Evolutionary conservation across 2,113 vertebrate species (phyloP).

Genomic region (Salvelinus sp.): DNA sequence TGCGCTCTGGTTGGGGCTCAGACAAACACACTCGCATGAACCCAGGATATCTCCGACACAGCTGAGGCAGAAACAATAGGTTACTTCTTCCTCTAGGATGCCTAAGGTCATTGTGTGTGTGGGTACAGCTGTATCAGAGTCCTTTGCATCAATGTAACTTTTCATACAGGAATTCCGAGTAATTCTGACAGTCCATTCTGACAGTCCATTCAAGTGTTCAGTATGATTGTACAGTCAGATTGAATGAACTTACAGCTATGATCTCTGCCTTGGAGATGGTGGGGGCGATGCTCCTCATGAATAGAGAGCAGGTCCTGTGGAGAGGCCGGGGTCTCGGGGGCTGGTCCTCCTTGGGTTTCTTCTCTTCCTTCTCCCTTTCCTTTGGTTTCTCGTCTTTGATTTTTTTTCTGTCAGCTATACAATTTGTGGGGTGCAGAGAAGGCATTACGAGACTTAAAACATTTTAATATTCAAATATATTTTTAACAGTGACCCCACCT

Average conservation of each 20-base stretch:
- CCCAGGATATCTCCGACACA: slow-evolving; percentile 86
- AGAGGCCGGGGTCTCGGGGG: slow-evolving; percentile 82
- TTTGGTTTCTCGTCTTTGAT: slow-evolving; percentile 62
- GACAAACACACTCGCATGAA: slow-evolving; percentile 90
- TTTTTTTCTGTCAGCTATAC: slow-evolving; percentile 39
- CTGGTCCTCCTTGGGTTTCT: slow-evolving; percentile 76
- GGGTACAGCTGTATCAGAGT: too few relatives aligned
- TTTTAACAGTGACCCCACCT: background rate
- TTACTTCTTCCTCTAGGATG: background rate
- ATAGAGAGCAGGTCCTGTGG: slow-evolving; percentile 89
- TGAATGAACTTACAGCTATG: slow-evolving; percentile 79
- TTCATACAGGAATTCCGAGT: background rate
- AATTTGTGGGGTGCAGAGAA: background rate
- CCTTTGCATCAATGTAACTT: too few relatives aligned
- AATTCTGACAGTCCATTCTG: background rate
- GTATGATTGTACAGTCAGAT: background rate
- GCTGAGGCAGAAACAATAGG: slow-evolving; percentile 57
- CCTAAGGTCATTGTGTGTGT: too few relatives aligned
- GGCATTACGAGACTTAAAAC: background rate
- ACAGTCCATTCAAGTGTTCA: background rate
- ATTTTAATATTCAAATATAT: too few relatives aligned
- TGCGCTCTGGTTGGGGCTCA: slow-evolving; percentile 88
- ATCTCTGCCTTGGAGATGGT: slow-evolving; percentile 89
- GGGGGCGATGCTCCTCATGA: slow-evolving; percentile 90
- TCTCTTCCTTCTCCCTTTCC: slow-evolving; percentile 70